These are phyloP conservation scores for Oscheius sp. DNA, from an alignment of 2,888 invertebrate genomes.

Conservation along the genomic window DNA sequence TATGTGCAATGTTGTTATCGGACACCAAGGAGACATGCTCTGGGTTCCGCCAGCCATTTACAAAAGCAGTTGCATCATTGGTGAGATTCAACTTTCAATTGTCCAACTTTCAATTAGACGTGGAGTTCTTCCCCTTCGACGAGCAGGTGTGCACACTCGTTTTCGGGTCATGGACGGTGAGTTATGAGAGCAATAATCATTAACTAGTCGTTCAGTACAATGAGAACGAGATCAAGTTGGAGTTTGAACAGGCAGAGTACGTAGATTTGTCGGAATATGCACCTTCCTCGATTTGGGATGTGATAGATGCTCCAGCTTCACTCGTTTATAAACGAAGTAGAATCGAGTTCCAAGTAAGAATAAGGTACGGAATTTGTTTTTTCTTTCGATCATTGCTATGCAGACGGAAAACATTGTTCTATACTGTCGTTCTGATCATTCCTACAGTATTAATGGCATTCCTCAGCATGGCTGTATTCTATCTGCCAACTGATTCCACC, in stretches of 20 bases:
- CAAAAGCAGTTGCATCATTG: conserved; percentile 98
- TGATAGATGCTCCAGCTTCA: conserved; percentile 82
- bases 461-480: conserved; percentile 89
- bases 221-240: conserved; percentile 93
- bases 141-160: conserved; percentile 70
- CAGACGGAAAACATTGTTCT: conserved; percentile 96
- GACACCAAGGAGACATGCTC: conserved; percentile 91
- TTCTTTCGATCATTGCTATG: neutral
- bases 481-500: conserved; percentile 90
- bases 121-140: conserved; percentile 94
- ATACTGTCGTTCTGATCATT: conserved; percentile 98
- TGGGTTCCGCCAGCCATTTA: conserved; percentile 99
- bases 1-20: conserved; percentile 96
- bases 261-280: conserved; percentile 96
- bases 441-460: conserved; percentile 99
- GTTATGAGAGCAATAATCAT: conserved; percentile 15
- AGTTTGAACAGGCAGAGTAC: conserved; percentile 91
- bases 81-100: conserved; percentile 30
- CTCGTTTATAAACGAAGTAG: conserved; percentile 65
- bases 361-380: conserved; percentile 45
- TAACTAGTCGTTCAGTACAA: conserved; percentile 80
- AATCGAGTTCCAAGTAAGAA: conserved; percentile 69
- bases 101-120: conserved; percentile 77
- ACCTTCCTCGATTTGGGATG: conserved; percentile 99
- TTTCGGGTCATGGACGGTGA: conserved; percentile 70